Base-by-base conservation (phyloP, 2,797 vertebrate species). In the Halcyon badia region DNA sequence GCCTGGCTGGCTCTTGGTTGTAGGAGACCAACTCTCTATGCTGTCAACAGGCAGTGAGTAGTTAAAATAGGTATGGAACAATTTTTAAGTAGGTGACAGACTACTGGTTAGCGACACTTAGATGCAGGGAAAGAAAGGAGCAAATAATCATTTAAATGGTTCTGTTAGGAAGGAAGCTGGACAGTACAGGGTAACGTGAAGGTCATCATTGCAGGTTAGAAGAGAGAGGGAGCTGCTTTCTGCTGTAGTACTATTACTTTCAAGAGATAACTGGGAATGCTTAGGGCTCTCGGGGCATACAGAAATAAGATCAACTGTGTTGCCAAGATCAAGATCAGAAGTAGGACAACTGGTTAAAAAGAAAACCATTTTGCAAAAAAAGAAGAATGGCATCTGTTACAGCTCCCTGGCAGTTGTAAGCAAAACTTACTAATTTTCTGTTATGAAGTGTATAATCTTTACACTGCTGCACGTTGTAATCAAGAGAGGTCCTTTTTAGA, bases 241-340 rank as follows among this genome's bases (percentile, higher is more conserved):
- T 90, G 21, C 66, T 61, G 14, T 64, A 80, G 26, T 60, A 21
- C 33, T 58, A 1, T 24, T 71, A 14, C 44, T 62, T 88, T 46
- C 31, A 54, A 22, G 65, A 72, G n/a, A 7, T 41, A 30, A 11
- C 21, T 75, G 62, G 61, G 61, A 83, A 15, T 42, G 33, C n/a
- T 76, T 71, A 9, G 25, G 37, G 30, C 26, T 68, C 42, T 69
- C 37, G 44, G 68, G 11, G 49, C 39, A 31, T 56, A 21, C 28
- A 10, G 41, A 57, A 39, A 48, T 68, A 77, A 49, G 44, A 58
- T 48, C 14, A 71, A 14, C 41, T 41, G 4, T 37, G 22, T 56
- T 87, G 64, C 87, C 44, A 68, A 22, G 52, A 46, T 90, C 44
- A 68, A 22, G 52, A 46, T 82, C 26, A 60, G 72, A 72, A 79